Base-by-base conservation (phyloP, 2,888 invertebrate genomes). In the Drosophila quasianomalipes region DNA sequence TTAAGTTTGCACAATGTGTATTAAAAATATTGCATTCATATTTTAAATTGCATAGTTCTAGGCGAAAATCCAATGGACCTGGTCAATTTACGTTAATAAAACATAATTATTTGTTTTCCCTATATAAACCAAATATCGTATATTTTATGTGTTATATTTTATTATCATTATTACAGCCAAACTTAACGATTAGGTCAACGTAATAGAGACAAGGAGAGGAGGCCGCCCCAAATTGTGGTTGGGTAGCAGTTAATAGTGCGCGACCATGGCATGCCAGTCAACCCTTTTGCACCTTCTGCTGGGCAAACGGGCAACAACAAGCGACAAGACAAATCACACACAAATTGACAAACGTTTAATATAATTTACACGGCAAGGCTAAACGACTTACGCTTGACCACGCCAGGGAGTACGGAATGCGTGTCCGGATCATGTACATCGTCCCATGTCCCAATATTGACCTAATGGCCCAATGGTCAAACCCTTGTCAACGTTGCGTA, bases 271-370 rank as follows among this genome's bases (percentile, higher is more conserved):
- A 68, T 67, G 74, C 47, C 72, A 68, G 64, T 78, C 73, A 84
- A 86, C 81, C 88, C 76, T 72, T 83, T 79, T 55, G 75, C 81
- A 83, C 89, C 85, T 85, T 85, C 67, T 72, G 64, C 68, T 19
- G 12, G 37, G 37, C 47, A 9, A 16, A 7, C 7, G 47, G 47
- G 4, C 16, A 4, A 16, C 47, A 16, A 44, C 61, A 53, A 39
- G 19, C 65, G 68, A 77, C 74, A 81, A 79, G 89, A 89, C 88
- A 85, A 85, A 90, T 90, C 89, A 82, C 87, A 83, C 82, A 80
- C 82, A 90, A 86, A 91, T 89, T 91, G 87, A 91, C 87, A 85
- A 90, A 83, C 85, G 83, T 87, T 91, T 89, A 92, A 79, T 87
- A 87, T 90, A 83, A 90, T 89, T 89, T 89, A 80, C 89, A 90